Percentiles rank a stretch among this genome's conserved stretches.
phyloP scores from a whole-genome alignment of 1,140 invertebrate genomes.

The Drosophila repletoides region DNA sequence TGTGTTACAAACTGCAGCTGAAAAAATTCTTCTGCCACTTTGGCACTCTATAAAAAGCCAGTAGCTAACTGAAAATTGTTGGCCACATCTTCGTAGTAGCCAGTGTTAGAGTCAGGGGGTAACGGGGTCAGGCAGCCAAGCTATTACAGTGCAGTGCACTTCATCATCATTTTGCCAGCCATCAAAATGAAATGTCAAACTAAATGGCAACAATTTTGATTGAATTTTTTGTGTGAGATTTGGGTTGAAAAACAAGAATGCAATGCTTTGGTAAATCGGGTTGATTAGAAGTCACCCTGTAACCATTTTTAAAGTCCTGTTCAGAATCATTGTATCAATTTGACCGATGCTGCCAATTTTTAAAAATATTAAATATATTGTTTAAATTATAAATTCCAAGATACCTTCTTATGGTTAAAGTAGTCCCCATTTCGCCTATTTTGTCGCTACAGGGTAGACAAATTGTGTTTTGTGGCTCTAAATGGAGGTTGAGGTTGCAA shows the following conservation, averaged over 20 bases:
- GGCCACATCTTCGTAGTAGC: neutral
- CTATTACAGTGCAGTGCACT: conserved; percentile 46
- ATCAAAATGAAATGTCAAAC: conserved; percentile 80
- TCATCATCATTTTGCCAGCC: conserved; percentile 69
- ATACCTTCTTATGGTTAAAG: no score
- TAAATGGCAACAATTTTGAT: conserved; percentile 80
- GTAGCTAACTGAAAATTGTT: conserved; percentile 35
- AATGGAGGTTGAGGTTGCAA: conserved; percentile 8
- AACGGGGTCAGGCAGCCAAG: conserved; percentile 25
- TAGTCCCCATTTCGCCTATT: no score
- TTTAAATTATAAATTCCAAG: no score
- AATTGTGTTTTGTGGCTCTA: conserved; percentile 25
- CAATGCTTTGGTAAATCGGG: neutral
- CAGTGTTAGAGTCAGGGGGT: neutral
- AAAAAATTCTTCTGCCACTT: conserved; percentile 56
- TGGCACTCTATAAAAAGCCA: conserved; percentile 64
- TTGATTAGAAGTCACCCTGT: neutral
- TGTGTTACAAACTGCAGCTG: conserved; percentile 12
- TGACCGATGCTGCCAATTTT: no score
- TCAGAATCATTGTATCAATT: no score
- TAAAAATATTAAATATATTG: no score
- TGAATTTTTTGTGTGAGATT: conserved; percentile 58
- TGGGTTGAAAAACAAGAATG: neutral
- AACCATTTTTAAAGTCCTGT: no score
- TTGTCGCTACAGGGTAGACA: neutral